Evolutionary conservation across 2,888 invertebrate genomes (phyloP).

Genomic region (Endomychus coccineus): DNA sequence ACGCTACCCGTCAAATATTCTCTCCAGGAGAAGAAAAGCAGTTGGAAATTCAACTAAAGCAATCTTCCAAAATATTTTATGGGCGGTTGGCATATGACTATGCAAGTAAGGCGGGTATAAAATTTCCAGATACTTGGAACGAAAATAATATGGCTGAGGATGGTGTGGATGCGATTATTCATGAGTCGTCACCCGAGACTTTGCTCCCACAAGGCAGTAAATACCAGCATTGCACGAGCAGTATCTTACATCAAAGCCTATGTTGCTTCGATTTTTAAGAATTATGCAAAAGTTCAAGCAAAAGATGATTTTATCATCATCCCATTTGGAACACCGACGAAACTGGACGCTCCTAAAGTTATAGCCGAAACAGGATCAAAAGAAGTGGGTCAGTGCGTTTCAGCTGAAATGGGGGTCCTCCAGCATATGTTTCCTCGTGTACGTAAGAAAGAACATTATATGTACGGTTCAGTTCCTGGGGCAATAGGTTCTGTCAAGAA

Average conservation of each 20-base stretch:
- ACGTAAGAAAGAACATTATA: too few species aligned
- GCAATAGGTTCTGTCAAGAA: too few species aligned
- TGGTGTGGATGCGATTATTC: conserved; percentile 5
- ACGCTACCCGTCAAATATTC: conserved; percentile 1
- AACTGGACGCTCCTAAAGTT: conserved; percentile 15
- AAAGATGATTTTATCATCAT: not conserved
- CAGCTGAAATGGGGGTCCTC: conserved; percentile 22
- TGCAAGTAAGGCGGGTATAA: not conserved
- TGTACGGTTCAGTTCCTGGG: too few species aligned
- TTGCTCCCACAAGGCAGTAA: not conserved
- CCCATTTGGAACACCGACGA: conserved; percentile 5
- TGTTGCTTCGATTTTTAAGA: not conserved
- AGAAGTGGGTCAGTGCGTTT: conserved; percentile 19
- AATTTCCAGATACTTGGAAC: conserved; percentile 5
- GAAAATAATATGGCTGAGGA: conserved; percentile 5
- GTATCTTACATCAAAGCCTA: not conserved
- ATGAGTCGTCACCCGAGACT: not conserved
- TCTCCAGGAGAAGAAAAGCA: not conserved
- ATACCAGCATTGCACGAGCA: not conserved
- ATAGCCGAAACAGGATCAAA: conserved; percentile 14
- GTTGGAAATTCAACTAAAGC: not conserved
- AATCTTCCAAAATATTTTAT: conserved; percentile 10
- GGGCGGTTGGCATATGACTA: conserved; percentile 8
- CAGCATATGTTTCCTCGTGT: too few species aligned
- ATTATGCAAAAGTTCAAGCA: not conserved